Evolutionary conservation across 2,113 vertebrate species (phyloP).

Genomic region (Daphoenositta chrysoptera): DNA sequence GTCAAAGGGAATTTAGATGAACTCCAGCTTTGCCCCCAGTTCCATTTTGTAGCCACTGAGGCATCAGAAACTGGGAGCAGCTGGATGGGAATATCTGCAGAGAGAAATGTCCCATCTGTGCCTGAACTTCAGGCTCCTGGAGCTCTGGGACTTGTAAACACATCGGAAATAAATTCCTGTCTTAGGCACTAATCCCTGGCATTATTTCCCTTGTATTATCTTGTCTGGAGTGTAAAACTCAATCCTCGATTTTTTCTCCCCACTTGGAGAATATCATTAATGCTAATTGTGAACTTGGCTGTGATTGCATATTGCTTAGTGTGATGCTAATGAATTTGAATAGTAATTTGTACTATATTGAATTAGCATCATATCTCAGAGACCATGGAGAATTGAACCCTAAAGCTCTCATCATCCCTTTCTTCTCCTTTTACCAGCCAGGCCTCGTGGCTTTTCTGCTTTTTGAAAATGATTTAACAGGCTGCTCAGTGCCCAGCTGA

Average conservation of each 20-base stretch:
- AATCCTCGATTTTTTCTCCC: neutral
- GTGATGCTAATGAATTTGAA: constrained; percentile 55
- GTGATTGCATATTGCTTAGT: constrained; percentile 44
- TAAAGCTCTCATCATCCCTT: constrained; percentile 6
- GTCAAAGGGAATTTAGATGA: neutral
- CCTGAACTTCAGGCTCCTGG: neutral
- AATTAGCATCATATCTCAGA: constrained; percentile 45
- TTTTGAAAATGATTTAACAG: neutral
- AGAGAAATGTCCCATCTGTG: neutral
- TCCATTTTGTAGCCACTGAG: neutral
- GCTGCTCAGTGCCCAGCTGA: neutral
- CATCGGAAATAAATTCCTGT: neutral
- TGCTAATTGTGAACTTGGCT: constrained; percentile 55
- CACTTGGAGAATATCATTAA: constrained; percentile 48
- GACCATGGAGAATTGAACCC: constrained; percentile 39
- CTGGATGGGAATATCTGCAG: neutral
- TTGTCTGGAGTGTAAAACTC: constrained; percentile 5
- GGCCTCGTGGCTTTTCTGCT: neutral
- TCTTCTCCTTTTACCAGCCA: neutral
- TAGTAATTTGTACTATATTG: constrained; percentile 56
- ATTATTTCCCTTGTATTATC: constrained; percentile 20
- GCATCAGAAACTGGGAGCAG: neutral
- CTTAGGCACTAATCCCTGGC: constrained; percentile 1
- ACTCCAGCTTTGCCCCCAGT: neutral
- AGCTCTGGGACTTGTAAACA: neutral